These are phyloP conservation scores for Saccostrea glomerata DNA, from an alignment of 1,140 invertebrate species.

Conservation along the genomic window DNA sequence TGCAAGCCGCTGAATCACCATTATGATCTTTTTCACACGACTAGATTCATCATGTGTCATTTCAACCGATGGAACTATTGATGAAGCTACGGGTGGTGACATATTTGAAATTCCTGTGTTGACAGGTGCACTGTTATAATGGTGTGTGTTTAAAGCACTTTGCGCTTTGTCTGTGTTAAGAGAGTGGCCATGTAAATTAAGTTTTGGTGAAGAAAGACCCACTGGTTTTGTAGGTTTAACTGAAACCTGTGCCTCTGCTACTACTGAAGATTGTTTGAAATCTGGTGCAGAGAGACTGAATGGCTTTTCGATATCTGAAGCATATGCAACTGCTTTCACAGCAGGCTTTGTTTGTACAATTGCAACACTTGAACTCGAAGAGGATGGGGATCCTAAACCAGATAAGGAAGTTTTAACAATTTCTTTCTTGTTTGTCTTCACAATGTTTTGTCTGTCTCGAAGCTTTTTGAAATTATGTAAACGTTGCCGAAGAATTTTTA, in stretches of 20 bases:
- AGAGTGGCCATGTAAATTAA: neutral
- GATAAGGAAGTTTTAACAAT: neutral
- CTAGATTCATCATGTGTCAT: slow-evolving; percentile 5
- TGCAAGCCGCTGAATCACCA: neutral
- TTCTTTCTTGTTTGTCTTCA: neutral
- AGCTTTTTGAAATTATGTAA: neutral
- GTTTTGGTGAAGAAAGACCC: neutral
- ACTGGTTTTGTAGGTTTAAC: neutral
- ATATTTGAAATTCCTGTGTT: neutral
- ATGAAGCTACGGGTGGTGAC: neutral
- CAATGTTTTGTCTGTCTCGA: neutral
- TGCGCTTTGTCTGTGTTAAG: neutral
- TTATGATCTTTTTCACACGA: neutral
- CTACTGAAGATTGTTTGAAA: neutral
- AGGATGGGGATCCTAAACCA: neutral
- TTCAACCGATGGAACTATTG: neutral
- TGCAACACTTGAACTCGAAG: neutral
- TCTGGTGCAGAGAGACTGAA: too few relatives aligned
- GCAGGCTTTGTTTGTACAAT: neutral
- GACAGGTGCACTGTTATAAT: neutral
- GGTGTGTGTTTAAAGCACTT: neutral
- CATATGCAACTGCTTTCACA: neutral
- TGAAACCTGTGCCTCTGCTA: neutral
- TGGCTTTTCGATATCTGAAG: neutral
- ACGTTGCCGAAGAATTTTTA: neutral